Percentiles rank a stretch among this genome's conserved stretches.
Conservation (phyloP, 2,888 invertebrate species). For the Sipunculus nudus region DNA sequence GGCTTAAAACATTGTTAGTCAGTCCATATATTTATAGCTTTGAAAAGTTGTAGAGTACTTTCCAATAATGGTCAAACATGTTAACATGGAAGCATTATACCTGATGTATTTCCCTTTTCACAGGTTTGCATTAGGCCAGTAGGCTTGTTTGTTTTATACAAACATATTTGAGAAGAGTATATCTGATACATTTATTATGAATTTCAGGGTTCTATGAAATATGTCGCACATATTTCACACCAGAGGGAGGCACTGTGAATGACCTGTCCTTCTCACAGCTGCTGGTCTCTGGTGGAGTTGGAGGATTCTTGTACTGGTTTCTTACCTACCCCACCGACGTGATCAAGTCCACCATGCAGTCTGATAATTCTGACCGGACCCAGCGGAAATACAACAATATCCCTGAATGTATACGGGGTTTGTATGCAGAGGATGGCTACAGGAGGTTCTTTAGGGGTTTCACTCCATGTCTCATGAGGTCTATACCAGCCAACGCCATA, state of each 20-base stretch:
- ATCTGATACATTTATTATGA: too few relatives aligned
- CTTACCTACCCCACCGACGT: conserved; percentile 42
- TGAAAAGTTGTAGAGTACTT: too few relatives aligned
- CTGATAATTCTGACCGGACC: conserved; percentile 26
- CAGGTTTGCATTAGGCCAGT: too few relatives aligned
- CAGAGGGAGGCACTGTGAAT: conserved; percentile 21
- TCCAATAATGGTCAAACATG: too few relatives aligned
- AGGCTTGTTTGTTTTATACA: too few relatives aligned
- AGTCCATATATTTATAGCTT: too few relatives aligned
- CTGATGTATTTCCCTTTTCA: too few relatives aligned
- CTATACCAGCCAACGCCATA: conserved; percentile 42
- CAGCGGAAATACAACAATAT: conserved; percentile 26
- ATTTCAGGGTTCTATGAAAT: conserved; percentile 35
- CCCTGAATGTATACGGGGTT: conserved; percentile 29
- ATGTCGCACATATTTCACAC: conserved; percentile 21
- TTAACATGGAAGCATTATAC: too few relatives aligned
- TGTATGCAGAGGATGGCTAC: conserved; percentile 37
- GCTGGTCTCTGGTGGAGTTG: conserved; percentile 34
- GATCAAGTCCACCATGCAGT: conserved; percentile 41
- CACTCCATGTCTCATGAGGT: conserved; percentile 37
- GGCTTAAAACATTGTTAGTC: too few relatives aligned
- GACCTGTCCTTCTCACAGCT: conserved; percentile 20
- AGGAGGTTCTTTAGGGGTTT: conserved; percentile 39
- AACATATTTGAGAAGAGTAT: too few relatives aligned
- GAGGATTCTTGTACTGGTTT: conserved; percentile 39